Percentiles rank a stretch among this genome's conserved stretches.
These are phyloP conservation scores for Chaetura pelagica DNA, from an alignment of 2,113 vertebrate genomes.

Conservation along the genomic window DNA sequence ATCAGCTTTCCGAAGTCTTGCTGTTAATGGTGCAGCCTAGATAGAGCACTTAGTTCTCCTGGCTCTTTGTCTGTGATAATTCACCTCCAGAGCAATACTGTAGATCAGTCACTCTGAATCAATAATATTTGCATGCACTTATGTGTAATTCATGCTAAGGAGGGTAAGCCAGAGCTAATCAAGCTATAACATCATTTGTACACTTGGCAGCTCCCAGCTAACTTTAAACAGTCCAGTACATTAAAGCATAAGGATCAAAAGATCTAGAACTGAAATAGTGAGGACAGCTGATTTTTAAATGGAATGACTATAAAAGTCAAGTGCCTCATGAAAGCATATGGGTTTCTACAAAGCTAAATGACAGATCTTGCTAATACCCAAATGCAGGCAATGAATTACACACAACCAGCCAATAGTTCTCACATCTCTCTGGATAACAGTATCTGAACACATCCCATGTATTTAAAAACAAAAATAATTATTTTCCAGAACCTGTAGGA, in stretches of 20 bases:
- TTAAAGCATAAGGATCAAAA: slow-evolving; percentile 64
- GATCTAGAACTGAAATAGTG: slow-evolving; percentile 39
- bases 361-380: slow-evolving; percentile 32
- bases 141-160: slow-evolving; percentile 46
- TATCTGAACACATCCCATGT: background rate
- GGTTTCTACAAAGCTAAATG: slow-evolving; percentile 30
- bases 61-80: slow-evolving; percentile 41
- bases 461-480: slow-evolving; percentile 33
- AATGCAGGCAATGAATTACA: slow-evolving; percentile 45
- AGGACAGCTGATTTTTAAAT: slow-evolving; percentile 47
- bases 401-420: background rate
- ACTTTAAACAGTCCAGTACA: slow-evolving; percentile 47
- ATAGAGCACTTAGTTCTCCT: slow-evolving; percentile 11
- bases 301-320: slow-evolving; percentile 44
- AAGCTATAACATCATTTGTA: slow-evolving; percentile 54
- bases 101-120: slow-evolving; percentile 57
- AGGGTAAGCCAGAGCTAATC: slow-evolving; percentile 50
- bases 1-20: background rate
- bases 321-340: slow-evolving; percentile 50
- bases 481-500: background rate
- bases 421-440: background rate
- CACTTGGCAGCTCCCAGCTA: slow-evolving; percentile 50
- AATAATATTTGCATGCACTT: slow-evolving; percentile 65
- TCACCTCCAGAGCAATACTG: slow-evolving; percentile 41
- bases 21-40: slow-evolving; percentile 15